Base-by-base conservation (phyloP, 2,888 invertebrate species). In the Cerastis rubricosa region DNA sequence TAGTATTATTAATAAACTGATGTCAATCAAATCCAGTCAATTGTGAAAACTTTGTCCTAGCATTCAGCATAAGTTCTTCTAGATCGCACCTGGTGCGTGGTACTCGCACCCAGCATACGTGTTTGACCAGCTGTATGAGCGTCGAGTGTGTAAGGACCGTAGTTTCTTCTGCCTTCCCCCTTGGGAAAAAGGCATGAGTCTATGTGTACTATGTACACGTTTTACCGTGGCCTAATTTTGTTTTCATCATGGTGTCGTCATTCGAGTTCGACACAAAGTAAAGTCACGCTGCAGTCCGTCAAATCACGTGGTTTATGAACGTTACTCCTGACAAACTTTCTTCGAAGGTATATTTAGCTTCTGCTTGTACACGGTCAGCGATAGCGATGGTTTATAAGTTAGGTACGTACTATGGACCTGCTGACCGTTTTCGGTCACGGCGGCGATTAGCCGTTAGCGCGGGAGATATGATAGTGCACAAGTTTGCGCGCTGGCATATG, bases 1-100 rank as follows among this genome's bases (percentile, higher is more conserved):
- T 25, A 19, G 6, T 73, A 29, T 73, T 72, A 51, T 40, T 71
- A 12, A 70, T 73, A 17, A 61, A 43, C 59, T 57, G 4, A 35
- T n/a, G 11, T 47, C 29, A 29, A 22, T 19, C 8, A 25, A 71
- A 19, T 47, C n/a, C 45, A 22, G 11, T 11, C 35, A 25, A 19
- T 47, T 47, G 9, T 35, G 19, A 54, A 6, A 19, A 25, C 57
- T n/a, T 57, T 57, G 25, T 25, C 35, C 17, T 19, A 45, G 0
- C 12, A 45, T 35, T 71, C 71, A 68, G 35, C 19, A 9, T 14
- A 40, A 63, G 61, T 9, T 7, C 29, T 61, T 29, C 61, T 61
- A 22, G 22, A 61, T 61, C 29, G 59, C 29, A 29, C 29, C 8
- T 59, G 9, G 59, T 19, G 29, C 0, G 29, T 29, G 29, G 29